Conservation (phyloP, 2,888 invertebrate genomes). For the Phyto melanocephala region DNA sequence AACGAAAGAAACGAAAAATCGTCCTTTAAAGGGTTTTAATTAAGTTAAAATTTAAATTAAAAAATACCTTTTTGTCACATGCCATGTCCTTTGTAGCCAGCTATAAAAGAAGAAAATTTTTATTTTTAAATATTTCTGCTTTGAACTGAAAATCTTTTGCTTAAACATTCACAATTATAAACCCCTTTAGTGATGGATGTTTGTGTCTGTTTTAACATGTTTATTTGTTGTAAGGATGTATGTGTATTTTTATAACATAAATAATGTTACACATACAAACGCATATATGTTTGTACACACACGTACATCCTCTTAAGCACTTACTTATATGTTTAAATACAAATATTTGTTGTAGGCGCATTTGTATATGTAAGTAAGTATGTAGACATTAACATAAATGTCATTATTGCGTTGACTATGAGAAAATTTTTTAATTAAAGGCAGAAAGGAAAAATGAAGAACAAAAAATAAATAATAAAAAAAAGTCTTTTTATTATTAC, state of each 20-base stretch:
- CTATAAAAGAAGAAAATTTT: background rate
- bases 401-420: conserved; percentile 33
- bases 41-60: background rate
- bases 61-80: background rate
- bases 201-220: background rate
- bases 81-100: too few species aligned
- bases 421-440: conserved; percentile 44
- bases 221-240: background rate
- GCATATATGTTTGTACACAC: background rate
- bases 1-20: too few species aligned
- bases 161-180: background rate
- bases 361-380: background rate
- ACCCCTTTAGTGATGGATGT: background rate
- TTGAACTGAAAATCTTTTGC: background rate
- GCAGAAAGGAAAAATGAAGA: background rate
- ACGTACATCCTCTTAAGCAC: background rate
- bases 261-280: too few species aligned
- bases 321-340: background rate
- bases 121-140: background rate
- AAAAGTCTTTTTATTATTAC: background rate
- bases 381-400: conserved; percentile 9
- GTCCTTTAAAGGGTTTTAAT: background rate
- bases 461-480: background rate
- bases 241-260: background rate
- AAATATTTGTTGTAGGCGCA: background rate